Conservation (phyloP, 1,140 invertebrate species). For the Chionoecetes opilio region DNA sequence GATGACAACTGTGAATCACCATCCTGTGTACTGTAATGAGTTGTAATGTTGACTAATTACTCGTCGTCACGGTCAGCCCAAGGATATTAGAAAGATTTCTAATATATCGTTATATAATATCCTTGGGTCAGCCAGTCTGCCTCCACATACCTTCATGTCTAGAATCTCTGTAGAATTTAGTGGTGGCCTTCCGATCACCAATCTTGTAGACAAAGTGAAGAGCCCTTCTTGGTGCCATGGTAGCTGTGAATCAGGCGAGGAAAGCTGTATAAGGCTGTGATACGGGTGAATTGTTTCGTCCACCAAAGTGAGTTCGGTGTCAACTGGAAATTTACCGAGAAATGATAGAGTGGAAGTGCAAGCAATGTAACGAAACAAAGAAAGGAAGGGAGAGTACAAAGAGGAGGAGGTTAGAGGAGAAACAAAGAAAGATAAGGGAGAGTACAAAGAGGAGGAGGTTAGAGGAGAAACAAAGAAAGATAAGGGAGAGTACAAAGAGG, state of each 20-base stretch:
- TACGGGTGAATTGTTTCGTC: background rate
- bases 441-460: background rate
- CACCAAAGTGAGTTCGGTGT: too few species aligned
- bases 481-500: background rate
- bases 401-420: background rate
- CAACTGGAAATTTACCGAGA: too few species aligned
- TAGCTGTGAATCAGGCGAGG: background rate
- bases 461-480: background rate
- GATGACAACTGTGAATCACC: too few species aligned
- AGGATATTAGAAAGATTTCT: too few species aligned
- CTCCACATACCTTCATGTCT: conserved; percentile 91
- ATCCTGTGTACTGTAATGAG: background rate
- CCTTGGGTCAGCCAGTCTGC: background rate
- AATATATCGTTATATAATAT: too few species aligned
- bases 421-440: background rate
- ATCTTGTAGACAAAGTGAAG: conserved; percentile 98
- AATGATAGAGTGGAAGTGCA: too few species aligned
- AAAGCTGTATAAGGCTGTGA: background rate
- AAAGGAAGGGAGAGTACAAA: background rate
- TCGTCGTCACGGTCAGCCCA: too few species aligned
- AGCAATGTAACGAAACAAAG: too few species aligned
- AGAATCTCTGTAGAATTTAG: conserved; percentile 95
- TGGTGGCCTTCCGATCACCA: conserved; percentile 91
- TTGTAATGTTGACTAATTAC: too few species aligned
- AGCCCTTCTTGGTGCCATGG: conserved; percentile 85